phyloP scores from a whole-genome alignment of 2,113 vertebrate species.

The Leucosticte australis region DNA sequence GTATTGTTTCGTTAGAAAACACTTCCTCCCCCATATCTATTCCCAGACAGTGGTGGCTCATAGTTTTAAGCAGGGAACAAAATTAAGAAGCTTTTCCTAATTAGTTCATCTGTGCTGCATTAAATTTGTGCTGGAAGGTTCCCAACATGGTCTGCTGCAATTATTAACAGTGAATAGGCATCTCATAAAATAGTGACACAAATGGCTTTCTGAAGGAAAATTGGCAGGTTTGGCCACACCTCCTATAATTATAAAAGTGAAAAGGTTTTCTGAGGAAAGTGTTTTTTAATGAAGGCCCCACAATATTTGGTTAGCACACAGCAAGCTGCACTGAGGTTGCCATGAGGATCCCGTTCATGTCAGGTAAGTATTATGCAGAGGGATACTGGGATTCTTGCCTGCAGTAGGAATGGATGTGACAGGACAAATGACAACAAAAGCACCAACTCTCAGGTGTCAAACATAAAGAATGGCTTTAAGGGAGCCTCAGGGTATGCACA shows the following conservation, averaged over 20 bases:
- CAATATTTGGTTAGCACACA: not conserved
- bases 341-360: not conserved
- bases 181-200: slow-evolving; percentile 65
- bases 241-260: slow-evolving; percentile 52
- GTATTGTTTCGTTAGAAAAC: not conserved
- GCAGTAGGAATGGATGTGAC: not conserved
- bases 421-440: slow-evolving; percentile 21
- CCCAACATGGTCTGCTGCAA: slow-evolving; percentile 63
- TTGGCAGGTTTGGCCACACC: slow-evolving; percentile 61
- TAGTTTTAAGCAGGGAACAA: slow-evolving; percentile 59
- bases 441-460: slow-evolving; percentile 16
- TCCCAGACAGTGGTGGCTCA: slow-evolving; percentile 47
- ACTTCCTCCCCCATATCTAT: slow-evolving; percentile 28
- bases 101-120: slow-evolving; percentile 70
- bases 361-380: not conserved
- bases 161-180: slow-evolving; percentile 64
- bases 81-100: slow-evolving; percentile 71
- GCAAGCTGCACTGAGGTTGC: not conserved
- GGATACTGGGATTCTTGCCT: not conserved
- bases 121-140: slow-evolving; percentile 69
- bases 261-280: slow-evolving; percentile 49
- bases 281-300: not conserved
- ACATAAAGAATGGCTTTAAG: not conserved
- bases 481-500: not conserved
- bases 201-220: slow-evolving; percentile 61